Evolutionary conservation across 2,113 vertebrate genomes (phyloP).

Genomic region (Labeo catla): DNA sequence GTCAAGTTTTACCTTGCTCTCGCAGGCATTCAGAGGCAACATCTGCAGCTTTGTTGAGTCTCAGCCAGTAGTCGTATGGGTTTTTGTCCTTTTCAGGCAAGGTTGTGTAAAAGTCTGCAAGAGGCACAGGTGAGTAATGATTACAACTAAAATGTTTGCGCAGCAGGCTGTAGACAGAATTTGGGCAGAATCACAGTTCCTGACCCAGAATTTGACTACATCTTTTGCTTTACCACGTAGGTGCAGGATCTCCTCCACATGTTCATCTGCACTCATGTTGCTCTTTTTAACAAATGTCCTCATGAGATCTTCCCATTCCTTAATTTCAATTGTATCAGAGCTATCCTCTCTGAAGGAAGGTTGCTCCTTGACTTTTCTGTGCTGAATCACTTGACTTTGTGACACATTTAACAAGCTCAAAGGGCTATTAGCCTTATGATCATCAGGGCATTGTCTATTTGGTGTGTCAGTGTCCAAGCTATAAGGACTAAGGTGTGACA

Average conservation of each 20-base stretch:
- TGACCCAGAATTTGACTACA: slow-evolving; percentile 20
- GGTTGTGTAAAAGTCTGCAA: slow-evolving; percentile 49
- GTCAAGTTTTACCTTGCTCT: slow-evolving; percentile 39
- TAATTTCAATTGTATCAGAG: neutral
- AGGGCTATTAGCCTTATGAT: neutral
- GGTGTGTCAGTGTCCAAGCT: neutral
- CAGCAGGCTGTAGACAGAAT: slow-evolving; percentile 14
- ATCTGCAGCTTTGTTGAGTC: slow-evolving; percentile 41
- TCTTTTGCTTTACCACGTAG: neutral
- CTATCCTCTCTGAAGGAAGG: slow-evolving; percentile 18
- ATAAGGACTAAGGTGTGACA: slow-evolving; percentile 5
- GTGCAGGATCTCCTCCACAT: neutral
- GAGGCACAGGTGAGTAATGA: slow-evolving; percentile 7
- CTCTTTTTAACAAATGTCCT: neutral
- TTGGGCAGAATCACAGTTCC: neutral
- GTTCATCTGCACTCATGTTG: neutral
- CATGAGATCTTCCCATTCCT: slow-evolving; percentile 19
- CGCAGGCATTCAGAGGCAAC: slow-evolving; percentile 20
- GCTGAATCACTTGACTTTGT: slow-evolving; percentile 18
- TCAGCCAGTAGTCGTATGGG: slow-evolving; percentile 48
- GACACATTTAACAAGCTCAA: neutral
- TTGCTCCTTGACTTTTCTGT: slow-evolving; percentile 29
- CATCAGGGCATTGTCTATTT: neutral
- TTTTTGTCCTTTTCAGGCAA: slow-evolving; percentile 11
- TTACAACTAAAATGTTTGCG: slow-evolving; percentile 15